Conservation (phyloP, 1,140 invertebrate species). For the Frieseomelitta varia region DNA sequence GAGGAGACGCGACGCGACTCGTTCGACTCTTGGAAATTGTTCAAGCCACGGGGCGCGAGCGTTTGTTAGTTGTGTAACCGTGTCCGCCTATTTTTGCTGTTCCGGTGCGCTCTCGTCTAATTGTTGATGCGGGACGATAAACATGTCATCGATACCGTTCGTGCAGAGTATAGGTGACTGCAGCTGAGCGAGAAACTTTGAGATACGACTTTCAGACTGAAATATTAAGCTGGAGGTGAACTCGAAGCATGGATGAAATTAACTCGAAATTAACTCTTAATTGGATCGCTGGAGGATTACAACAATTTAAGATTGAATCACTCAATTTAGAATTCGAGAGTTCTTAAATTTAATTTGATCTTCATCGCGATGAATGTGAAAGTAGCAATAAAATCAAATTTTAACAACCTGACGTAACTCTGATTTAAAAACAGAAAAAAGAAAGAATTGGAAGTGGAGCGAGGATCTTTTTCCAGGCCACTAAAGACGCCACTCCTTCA, state of each 20-base stretch:
- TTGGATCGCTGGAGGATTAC: neutral
- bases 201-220: neutral
- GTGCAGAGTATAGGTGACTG: neutral
- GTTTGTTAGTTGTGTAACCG: neutral
- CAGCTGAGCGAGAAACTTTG: neutral
- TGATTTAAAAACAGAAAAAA: too few relatives aligned
- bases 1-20: neutral
- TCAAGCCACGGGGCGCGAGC: neutral
- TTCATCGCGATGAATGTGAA: too few relatives aligned
- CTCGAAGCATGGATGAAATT: neutral
- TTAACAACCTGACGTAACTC: too few relatives aligned
- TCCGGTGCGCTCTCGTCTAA: neutral
- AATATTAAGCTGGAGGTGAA: neutral
- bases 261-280: neutral
- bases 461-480: too few relatives aligned
- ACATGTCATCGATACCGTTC: neutral
- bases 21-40: constrained; percentile 7
- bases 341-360: too few relatives aligned
- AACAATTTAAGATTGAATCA: neutral
- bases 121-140: neutral
- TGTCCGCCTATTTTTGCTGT: neutral
- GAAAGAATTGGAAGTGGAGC: too few relatives aligned
- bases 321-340: too few relatives aligned
- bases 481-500: neutral
- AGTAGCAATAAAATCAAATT: too few relatives aligned